These are phyloP conservation scores for Schizaphis graminum DNA, from an alignment of 2,888 invertebrate species.

Conservation along the genomic window DNA sequence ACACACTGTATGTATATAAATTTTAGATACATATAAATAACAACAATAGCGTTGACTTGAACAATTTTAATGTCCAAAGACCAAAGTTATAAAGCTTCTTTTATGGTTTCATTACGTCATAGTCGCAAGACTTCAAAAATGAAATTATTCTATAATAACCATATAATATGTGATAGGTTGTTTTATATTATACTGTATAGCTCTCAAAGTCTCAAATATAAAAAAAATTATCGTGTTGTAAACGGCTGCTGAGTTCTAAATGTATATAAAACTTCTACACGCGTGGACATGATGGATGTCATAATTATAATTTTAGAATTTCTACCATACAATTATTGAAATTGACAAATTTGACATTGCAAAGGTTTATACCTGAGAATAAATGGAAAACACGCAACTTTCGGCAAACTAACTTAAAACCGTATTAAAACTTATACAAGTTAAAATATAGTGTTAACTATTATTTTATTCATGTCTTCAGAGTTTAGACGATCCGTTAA, in stretches of 20 bases:
- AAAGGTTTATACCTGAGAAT: background rate
- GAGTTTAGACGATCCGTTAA: background rate
- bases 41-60: background rate
- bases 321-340: background rate
- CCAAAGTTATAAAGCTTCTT: slow-evolving; percentile 38
- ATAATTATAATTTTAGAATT: background rate
- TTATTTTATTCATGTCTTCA: background rate
- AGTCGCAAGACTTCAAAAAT: background rate
- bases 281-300: background rate
- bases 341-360: background rate
- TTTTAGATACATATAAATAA: background rate
- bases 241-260: background rate
- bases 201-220: background rate
- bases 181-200: background rate
- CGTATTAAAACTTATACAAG: background rate
- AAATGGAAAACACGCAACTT: background rate
- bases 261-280: background rate
- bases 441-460: background rate
- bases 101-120: slow-evolving; percentile 37
- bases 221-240: background rate
- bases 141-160: background rate
- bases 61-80: background rate
- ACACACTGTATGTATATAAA: background rate
- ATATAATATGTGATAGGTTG: background rate
- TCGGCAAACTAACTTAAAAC: background rate